Evolutionary conservation across 2,888 invertebrate species (phyloP).

Genomic region (Xanthorhoe designata): DNA sequence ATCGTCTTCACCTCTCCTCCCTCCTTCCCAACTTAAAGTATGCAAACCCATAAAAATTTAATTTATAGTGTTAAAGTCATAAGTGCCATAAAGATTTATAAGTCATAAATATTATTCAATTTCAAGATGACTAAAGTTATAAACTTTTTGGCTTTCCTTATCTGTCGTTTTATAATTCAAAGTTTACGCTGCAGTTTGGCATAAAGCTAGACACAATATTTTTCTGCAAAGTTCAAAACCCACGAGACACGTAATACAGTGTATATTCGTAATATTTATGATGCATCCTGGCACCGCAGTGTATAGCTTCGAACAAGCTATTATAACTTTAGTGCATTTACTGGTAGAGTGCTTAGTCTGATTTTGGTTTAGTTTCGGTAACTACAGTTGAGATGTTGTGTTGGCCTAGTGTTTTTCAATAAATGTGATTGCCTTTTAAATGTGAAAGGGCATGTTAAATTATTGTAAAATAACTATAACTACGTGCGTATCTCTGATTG

Average conservation of each 20-base stretch:
- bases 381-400: background rate
- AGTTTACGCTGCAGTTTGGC: background rate
- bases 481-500: no score
- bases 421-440: no score
- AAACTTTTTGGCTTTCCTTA: background rate
- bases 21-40: no score
- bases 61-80: no score
- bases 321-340: background rate
- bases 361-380: background rate
- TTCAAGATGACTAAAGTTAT: no score
- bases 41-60: no score
- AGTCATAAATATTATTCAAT: no score
- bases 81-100: no score
- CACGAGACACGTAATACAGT: conserved; percentile 33
- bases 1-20: no score
- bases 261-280: conserved; percentile 49
- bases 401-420: no score
- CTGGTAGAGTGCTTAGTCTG: background rate
- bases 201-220: conserved; percentile 14
- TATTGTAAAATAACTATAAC: no score
- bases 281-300: conserved; percentile 25
- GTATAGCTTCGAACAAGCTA: conserved; percentile 16
- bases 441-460: no score
- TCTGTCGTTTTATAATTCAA: background rate
- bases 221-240: conserved; percentile 25